Percentiles rank a stretch among this genome's conserved stretches.
These are phyloP conservation scores for Ceratosolen fusciceps DNA, from an alignment of 1,140 invertebrate species.

Conservation along the genomic window DNA sequence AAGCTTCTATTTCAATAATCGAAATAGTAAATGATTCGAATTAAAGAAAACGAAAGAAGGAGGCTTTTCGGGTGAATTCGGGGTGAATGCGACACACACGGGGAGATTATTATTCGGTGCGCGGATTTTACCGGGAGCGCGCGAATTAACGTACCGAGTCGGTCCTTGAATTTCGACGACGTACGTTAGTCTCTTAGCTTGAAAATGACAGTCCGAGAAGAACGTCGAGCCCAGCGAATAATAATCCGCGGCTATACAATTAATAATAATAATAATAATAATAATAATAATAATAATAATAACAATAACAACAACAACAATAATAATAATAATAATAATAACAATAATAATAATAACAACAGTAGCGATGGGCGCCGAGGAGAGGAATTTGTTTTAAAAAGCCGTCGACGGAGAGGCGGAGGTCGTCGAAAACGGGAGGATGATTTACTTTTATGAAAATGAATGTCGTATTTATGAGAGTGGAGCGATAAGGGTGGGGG, in stretches of 20 bases:
- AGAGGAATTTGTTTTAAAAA: not conserved
- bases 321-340: too few species aligned
- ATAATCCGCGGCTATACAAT: too few species aligned
- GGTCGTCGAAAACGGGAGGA: not conserved
- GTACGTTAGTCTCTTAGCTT: constrained; percentile 3
- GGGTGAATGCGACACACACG: too few species aligned
- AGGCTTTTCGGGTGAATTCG: not conserved
- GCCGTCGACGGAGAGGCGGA: too few species aligned
- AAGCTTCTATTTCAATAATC: not conserved
- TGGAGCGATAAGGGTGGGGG: not conserved
- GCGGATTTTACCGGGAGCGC: not conserved
- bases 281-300: too few species aligned
- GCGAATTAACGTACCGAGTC: constrained; percentile 11
- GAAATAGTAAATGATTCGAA: not conserved
- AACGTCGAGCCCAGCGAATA: not conserved
- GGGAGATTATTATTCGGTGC: not conserved
- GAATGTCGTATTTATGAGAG: not conserved
- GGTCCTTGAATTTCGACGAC: not conserved
- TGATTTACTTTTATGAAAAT: not conserved
- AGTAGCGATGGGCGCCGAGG: not conserved
- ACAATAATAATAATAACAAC: too few species aligned
- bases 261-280: too few species aligned
- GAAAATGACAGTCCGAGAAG: not conserved
- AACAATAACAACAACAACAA: too few species aligned
- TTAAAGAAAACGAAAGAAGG: not conserved